phyloP scores from a whole-genome alignment of 2,797 vertebrate species.

The Lates japonicus region DNA sequence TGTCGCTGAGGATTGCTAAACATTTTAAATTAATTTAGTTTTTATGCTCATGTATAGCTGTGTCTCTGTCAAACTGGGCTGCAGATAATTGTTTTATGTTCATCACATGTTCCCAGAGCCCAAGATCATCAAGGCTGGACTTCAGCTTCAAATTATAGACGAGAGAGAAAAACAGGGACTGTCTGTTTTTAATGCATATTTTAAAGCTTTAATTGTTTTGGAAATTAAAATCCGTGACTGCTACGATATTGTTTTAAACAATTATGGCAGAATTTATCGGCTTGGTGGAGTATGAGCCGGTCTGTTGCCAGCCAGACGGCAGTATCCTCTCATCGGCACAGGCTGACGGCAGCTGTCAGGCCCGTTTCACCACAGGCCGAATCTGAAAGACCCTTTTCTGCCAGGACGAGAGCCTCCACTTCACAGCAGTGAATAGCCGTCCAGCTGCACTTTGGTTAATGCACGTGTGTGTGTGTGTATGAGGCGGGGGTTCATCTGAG shows the following conservation, averaged over 20 bases:
- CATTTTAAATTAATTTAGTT: constrained; percentile 6
- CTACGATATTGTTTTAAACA: not conserved
- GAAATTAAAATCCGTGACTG: not conserved
- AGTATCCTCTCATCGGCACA: constrained; percentile 40
- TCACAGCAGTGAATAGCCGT: constrained; percentile 70
- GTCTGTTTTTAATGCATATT: not conserved
- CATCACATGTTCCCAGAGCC: not conserved
- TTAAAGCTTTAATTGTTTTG: not conserved
- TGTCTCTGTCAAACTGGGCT: too few species aligned
- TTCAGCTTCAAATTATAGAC: too few species aligned
- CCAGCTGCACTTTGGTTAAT: constrained; percentile 73
- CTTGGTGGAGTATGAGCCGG: constrained; percentile 6
- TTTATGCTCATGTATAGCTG: not conserved
- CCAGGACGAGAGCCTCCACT: constrained; percentile 71
- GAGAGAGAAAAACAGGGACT: too few species aligned
- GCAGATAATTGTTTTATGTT: too few species aligned
- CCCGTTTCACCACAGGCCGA: constrained; percentile 34
- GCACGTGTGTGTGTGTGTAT: constrained; percentile 33
- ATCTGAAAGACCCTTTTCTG: constrained; percentile 70
- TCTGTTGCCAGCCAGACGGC: constrained; percentile 21
- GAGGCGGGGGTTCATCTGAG: constrained; percentile 53
- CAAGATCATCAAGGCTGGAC: not conserved
- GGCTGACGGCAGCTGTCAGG: constrained; percentile 62
- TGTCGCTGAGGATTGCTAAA: constrained; percentile 7
- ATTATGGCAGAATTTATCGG: constrained; percentile 5